Evolutionary conservation across 2,797 vertebrate genomes (phyloP).

Genomic region (Ctenopoma multispine): DNA sequence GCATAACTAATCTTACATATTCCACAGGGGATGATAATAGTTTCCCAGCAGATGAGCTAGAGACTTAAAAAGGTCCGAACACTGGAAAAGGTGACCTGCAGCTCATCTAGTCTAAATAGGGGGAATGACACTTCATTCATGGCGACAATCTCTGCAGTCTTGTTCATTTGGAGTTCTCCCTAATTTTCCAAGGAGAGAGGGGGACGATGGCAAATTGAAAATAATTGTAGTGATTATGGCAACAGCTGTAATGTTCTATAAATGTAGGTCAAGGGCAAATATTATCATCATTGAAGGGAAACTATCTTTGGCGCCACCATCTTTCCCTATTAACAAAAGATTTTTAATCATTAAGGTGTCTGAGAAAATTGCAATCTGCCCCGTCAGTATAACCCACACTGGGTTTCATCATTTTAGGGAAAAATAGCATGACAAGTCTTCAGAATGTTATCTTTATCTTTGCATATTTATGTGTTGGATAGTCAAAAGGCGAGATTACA

Average conservation of each 20-base stretch:
- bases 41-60: slow-evolving; percentile 58
- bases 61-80: slow-evolving; percentile 67
- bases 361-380: slow-evolving; percentile 33
- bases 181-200: slow-evolving; percentile 69
- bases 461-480: no score
- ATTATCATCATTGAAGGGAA: slow-evolving; percentile 36
- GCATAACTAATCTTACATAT: slow-evolving; percentile 79
- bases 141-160: slow-evolving; percentile 57
- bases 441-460: background rate
- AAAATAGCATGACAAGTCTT: background rate
- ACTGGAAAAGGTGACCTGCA: slow-evolving; percentile 74
- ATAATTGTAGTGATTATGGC: slow-evolving; percentile 76
- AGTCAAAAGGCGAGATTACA: background rate
- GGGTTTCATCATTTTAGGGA: background rate
- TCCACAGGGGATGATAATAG: slow-evolving; percentile 64
- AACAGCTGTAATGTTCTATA: slow-evolving; percentile 72
- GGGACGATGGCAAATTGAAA: slow-evolving; percentile 74
- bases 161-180: slow-evolving; percentile 62
- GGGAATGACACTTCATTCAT: slow-evolving; percentile 72
- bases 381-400: slow-evolving; percentile 5
- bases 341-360: slow-evolving; percentile 13
- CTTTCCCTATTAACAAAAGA: slow-evolving; percentile 30
- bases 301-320: slow-evolving; percentile 34
- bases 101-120: slow-evolving; percentile 69
- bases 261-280: slow-evolving; percentile 73